Evolutionary conservation across 2,113 vertebrate genomes (phyloP), one percentile per base, ranked within the genome.

Genomic region (Brachypteracias leptosomus): DNA sequence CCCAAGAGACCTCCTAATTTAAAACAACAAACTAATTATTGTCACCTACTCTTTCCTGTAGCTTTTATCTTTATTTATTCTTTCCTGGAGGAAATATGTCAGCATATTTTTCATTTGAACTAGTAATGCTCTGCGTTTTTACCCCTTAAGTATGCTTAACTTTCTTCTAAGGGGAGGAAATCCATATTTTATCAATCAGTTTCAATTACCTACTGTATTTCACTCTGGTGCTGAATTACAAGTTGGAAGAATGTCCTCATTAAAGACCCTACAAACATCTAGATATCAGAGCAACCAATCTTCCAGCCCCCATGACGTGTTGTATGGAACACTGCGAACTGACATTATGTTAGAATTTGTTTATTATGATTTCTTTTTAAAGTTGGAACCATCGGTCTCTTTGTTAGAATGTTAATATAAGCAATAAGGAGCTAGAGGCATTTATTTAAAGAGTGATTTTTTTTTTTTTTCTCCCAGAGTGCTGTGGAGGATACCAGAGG

Each of bases 11-110:
- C 95, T 96, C 86, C 96, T 97, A 87, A 96, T 97, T 98, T 96
- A 97, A 97, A 98, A 96, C 93, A 97, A 98, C 95, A 97, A 95
- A 94, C 94, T 97, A 94, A 97, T 98, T 97, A 97, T 95, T 97
- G 91, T 97, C 98, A 98, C 97, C 97, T 97, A 89, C 89, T 82
- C 89, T 97, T 97, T 97, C 92, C 85, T 76, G 72, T 42, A 79
- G 93, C 96, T 97, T 98, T 96, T 93, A 89, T 95, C 94, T 94
- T 92, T 85, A 29, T 74, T 92, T 92, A 20, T 91, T 81, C 82
- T 89, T 86, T 83, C 84, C 68, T 80, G n/a, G 21, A 78, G 87
- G 76, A 88, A 85, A 61, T 49, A 89, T 75, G 81, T 77, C 96
- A 95, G 63, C 77, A 14, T 67, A 83, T 92, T 86, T 97, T 89